phyloP scores from a whole-genome alignment of 2,888 invertebrate species.

The Ephialtes manifestator region DNA sequence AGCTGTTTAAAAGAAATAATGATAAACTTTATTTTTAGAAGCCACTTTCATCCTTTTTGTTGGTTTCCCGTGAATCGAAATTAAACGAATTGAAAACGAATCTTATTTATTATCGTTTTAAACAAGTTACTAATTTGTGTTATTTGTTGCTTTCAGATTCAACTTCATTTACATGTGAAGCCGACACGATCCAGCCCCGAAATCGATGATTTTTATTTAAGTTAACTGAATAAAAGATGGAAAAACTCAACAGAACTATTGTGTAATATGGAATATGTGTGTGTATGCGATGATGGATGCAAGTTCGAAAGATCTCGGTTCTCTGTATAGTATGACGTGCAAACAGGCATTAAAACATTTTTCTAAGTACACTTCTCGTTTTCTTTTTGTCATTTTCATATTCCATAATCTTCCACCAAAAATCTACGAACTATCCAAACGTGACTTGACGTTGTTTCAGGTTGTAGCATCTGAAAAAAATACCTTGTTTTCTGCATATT shows the following conservation, averaged over 20 bases:
- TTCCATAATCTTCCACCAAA: background rate
- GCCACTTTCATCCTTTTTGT: too few species aligned
- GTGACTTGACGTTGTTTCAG: background rate
- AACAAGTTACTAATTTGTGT: slow-evolving; percentile 24
- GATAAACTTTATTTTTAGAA: too few species aligned
- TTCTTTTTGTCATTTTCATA: background rate
- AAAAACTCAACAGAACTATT: slow-evolving; percentile 68
- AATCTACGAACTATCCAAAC: background rate
- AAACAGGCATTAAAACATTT: slow-evolving; percentile 81
- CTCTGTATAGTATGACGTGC: slow-evolving; percentile 80
- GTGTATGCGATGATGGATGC: slow-evolving; percentile 78
- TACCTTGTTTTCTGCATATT: background rate
- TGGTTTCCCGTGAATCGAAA: too few species aligned
- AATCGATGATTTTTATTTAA: slow-evolving; percentile 76
- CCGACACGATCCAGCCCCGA: slow-evolving; percentile 60
- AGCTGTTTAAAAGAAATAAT: too few species aligned
- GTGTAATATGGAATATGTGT: slow-evolving; percentile 72
- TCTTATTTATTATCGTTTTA: background rate
- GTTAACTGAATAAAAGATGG: slow-evolving; percentile 68
- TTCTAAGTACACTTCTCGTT: slow-evolving; percentile 72
- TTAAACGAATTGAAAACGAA: too few species aligned
- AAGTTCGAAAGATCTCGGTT: slow-evolving; percentile 76
- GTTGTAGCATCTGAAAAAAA: background rate
- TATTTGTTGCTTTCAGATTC: slow-evolving; percentile 87
- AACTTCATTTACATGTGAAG: slow-evolving; percentile 90